A percentile compares a stretch with the other conserved stretches of the same genome.
Evolutionary conservation across 2,113 vertebrate genomes (phyloP).

Genomic region (Limanda limanda): DNA sequence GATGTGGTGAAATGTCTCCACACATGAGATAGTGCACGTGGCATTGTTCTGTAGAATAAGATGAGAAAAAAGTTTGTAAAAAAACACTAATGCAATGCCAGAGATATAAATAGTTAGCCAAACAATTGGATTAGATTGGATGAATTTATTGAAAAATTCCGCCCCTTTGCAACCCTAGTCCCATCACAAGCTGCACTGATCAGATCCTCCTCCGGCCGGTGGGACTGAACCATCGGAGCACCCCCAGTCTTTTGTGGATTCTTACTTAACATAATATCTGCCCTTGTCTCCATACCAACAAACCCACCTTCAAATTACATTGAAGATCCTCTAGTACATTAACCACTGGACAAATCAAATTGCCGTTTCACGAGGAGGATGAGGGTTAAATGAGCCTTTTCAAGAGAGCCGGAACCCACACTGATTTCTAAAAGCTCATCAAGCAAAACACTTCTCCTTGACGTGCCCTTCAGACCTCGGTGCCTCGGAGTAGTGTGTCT

Average conservation of each 20-base stretch:
- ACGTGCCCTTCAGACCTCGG: conserved; percentile 67
- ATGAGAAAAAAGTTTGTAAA: no score
- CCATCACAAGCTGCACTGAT: conserved; percentile 40
- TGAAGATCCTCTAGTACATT: conserved; percentile 75
- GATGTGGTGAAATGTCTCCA: no score
- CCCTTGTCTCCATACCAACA: conserved; percentile 2
- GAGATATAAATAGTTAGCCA: no score
- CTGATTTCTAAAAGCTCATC: conserved; percentile 77
- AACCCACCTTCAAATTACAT: conserved; percentile 66
- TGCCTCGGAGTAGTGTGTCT: conserved; percentile 29
- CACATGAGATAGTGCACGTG: no score
- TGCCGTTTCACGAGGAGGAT: conserved; percentile 62
- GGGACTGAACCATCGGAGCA: conserved; percentile 45
- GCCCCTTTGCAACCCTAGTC: no score
- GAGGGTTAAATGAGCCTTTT: conserved; percentile 78
- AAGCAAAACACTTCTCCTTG: conserved; percentile 74
- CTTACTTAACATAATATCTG: conserved; percentile 62
- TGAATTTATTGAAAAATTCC: no score
- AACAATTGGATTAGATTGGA: no score
- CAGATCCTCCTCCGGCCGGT: conserved; percentile 6
- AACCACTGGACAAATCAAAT: conserved; percentile 78
- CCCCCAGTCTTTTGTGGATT: conserved; percentile 38
- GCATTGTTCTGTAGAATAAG: no score
- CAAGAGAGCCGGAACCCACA: conserved; percentile 67
- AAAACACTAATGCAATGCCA: no score